Evolutionary conservation across 2,797 vertebrate species (phyloP).

Genomic region (Nannoperca australis): DNA sequence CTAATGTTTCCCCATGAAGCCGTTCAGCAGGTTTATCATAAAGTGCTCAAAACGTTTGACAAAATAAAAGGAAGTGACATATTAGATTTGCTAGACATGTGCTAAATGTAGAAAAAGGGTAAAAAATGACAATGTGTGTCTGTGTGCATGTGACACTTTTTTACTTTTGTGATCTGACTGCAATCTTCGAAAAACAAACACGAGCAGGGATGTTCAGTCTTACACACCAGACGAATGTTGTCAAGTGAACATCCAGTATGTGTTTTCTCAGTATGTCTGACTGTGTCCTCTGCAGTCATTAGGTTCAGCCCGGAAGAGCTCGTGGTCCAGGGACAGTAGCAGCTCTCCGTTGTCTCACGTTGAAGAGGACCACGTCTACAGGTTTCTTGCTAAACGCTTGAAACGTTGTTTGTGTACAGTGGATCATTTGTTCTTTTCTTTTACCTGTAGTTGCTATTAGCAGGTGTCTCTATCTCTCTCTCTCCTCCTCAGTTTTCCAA

Average conservation of each 20-base stretch:
- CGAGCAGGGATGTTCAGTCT: background rate
- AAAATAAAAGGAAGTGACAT: background rate
- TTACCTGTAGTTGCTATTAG: background rate
- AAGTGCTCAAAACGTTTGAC: background rate
- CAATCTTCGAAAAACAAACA: background rate
- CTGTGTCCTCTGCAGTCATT: constrained; percentile 79
- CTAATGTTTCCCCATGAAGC: background rate
- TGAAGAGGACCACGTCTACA: constrained; percentile 99
- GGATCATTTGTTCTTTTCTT: background rate
- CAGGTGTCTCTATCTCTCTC: constrained; percentile 10
- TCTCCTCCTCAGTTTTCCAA: constrained; percentile 90
- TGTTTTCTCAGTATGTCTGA: background rate
- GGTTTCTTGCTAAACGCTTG: constrained; percentile 77
- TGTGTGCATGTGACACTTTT: background rate
- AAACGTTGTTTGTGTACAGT: background rate
- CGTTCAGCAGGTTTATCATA: background rate
- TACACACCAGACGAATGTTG: background rate
- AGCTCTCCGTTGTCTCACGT: constrained; percentile 84
- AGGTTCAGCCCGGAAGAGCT: constrained; percentile 87
- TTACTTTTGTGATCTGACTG: no score
- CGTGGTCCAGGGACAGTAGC: constrained; percentile 86
- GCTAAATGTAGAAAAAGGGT: background rate
- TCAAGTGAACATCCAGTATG: background rate
- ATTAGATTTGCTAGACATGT: background rate
- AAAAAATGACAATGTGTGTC: background rate